These are phyloP conservation scores for Lordiphosa andalusiaca DNA, from an alignment of 2,888 invertebrate genomes.

Conservation along the genomic window DNA sequence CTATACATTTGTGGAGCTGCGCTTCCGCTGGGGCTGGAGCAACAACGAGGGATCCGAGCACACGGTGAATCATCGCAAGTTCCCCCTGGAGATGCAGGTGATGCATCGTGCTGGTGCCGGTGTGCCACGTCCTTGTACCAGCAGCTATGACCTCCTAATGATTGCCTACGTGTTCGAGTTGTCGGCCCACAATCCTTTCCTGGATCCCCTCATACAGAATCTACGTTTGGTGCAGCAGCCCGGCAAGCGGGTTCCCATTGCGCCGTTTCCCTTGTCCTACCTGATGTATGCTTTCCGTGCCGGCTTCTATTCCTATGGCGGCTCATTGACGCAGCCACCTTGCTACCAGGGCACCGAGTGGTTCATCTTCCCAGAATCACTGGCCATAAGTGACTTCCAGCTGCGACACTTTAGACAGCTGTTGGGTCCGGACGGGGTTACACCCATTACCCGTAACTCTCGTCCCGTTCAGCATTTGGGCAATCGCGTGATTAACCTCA, in stretches of 20 bases:
- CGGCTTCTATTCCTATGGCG: slow-evolving; percentile 83
- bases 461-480: slow-evolving; percentile 78
- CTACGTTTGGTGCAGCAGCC: slow-evolving; percentile 81
- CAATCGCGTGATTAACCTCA: slow-evolving; percentile 67
- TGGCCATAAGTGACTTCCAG: slow-evolving; percentile 82
- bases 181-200: slow-evolving; percentile 82
- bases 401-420: slow-evolving; percentile 76
- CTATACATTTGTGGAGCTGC: slow-evolving; percentile 82
- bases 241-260: slow-evolving; percentile 79
- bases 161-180: slow-evolving; percentile 82
- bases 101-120: slow-evolving; percentile 71
- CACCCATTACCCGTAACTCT: slow-evolving; percentile 76
- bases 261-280: slow-evolving; percentile 82
- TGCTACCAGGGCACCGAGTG: slow-evolving; percentile 83
- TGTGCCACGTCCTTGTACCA: slow-evolving; percentile 51
- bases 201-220: slow-evolving; percentile 82
- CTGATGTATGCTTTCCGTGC: slow-evolving; percentile 82
- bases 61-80: slow-evolving; percentile 81
- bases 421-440: slow-evolving; percentile 66
- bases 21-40: slow-evolving; percentile 83
- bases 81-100: slow-evolving; percentile 83
- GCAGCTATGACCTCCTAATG: slow-evolving; percentile 80
- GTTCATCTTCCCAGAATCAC: slow-evolving; percentile 83
- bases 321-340: slow-evolving; percentile 83
- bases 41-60: slow-evolving; percentile 84